Evolutionary conservation across 2,888 invertebrate genomes (phyloP).

Genomic region (Oligia fasciuncula): DNA sequence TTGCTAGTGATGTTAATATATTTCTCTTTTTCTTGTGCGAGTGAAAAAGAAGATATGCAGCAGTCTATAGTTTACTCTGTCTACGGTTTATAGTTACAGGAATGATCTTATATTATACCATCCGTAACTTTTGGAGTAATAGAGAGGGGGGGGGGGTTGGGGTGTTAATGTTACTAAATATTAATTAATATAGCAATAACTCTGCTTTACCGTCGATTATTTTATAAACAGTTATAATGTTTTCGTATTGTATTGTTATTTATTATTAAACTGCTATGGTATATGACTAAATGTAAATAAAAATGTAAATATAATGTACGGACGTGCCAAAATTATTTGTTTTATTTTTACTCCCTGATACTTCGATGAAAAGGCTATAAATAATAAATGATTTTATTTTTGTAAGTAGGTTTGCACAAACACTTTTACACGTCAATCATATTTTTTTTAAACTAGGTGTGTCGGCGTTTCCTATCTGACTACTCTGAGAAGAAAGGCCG

Average conservation of each 20-base stretch:
- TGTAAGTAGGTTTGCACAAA: no score
- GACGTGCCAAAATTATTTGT: conserved; percentile 51
- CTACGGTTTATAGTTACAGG: neutral
- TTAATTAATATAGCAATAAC: conserved; percentile 42
- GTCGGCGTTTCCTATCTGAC: no score
- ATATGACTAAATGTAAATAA: conserved; percentile 53
- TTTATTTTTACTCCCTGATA: conserved; percentile 19
- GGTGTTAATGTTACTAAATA: conserved; percentile 1
- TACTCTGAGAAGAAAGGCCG: no score
- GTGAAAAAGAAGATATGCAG: no score
- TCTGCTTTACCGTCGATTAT: conserved; percentile 28
- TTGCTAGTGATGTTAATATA: no score
- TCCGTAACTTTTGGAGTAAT: neutral
- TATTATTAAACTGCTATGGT: conserved; percentile 47
- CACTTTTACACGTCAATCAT: no score
- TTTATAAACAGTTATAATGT: conserved; percentile 25
- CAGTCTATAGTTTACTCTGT: no score
- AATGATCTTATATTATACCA: neutral
- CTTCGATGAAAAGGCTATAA: neutral
- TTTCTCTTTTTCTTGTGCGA: no score
- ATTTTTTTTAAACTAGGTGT: no score
- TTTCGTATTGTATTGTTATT: conserved; percentile 51
- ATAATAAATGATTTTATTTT: no score
- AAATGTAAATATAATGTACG: conserved; percentile 60
- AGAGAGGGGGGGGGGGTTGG: neutral